Base-by-base conservation (phyloP, 2,888 invertebrate genomes). In the Lobophora halterata region DNA sequence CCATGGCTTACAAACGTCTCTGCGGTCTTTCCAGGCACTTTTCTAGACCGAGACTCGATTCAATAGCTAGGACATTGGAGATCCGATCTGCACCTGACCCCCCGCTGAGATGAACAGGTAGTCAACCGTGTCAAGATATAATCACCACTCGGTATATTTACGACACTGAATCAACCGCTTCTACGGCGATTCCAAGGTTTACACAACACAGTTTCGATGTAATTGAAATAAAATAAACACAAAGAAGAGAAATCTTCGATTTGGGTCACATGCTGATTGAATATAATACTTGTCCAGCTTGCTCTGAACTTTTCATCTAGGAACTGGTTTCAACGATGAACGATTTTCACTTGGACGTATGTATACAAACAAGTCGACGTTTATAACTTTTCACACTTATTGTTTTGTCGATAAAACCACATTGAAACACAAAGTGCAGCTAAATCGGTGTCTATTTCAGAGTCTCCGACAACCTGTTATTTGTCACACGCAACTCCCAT, bases 261-360 rank as follows among this genome's bases (percentile, higher is more conserved):
- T 82, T 86, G 86, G 86, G 86, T 87, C 86, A 87, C 85, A 86
- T 83, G 85, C 81, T 81, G 86, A 81, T 81, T 74, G 73, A 74
- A 33, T 42, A 42, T 72, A 73, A 69, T 61, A 71, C 60, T 61
- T 64, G 63, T 71, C 54, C 70, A 71, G 70, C 67, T 72, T 58
- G 59, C 56, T 61, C 55, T 49, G 41, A 52, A 53, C 49, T 55
- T 48, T 49, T 49, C 38, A 34, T 34, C 29, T 28, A 34, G 36
- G 49, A 48, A 54, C 52, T 42, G 32, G 48, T 53, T 43, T 46
- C 32, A 47, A 46, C 45, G 45, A 34, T 46, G 30, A 24, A 25
- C 24, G 11, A 37, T 23, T 36, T 43, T 37, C 29, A 33, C 42
- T 12, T 11, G n/a, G 32, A 17, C 14, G 7, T 23, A 37, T 39